Evolutionary conservation across 2,888 invertebrate species (phyloP).

Genomic region (Caenorhabditis auriculariae): DNA sequence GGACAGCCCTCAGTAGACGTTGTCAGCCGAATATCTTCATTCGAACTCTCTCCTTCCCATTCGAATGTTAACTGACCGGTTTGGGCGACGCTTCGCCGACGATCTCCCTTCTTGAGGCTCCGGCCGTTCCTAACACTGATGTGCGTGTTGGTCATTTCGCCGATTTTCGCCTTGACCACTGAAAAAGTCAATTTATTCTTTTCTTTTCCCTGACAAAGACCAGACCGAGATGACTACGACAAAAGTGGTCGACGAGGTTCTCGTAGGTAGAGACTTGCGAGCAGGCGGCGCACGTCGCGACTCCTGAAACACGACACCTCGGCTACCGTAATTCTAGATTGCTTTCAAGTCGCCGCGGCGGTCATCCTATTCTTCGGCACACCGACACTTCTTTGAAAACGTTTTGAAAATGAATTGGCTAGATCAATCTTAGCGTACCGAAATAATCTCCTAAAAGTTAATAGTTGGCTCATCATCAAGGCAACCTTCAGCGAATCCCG

Average conservation of each 20-base stretch:
- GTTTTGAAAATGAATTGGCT: too few species aligned
- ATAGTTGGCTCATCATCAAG: too few species aligned
- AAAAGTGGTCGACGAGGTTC: constrained; percentile 71
- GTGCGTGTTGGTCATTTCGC: constrained; percentile 32
- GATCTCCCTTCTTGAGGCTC: constrained; percentile 49
- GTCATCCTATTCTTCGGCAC: constrained; percentile 8
- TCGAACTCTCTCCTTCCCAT: neutral
- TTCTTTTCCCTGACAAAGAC: neutral
- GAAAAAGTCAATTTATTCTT: constrained; percentile 14
- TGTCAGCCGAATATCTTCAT: constrained; percentile 36
- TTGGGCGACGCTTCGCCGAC: constrained; percentile 40
- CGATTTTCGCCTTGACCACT: constrained; percentile 55
- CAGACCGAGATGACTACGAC: constrained; percentile 70
- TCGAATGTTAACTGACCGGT: constrained; percentile 14
- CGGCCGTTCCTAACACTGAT: constrained; percentile 49
- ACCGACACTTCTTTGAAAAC: too few species aligned
- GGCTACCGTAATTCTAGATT: neutral
- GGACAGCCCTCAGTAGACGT: constrained; percentile 30
- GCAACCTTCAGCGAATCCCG: too few species aligned
- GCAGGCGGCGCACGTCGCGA: constrained; percentile 67
- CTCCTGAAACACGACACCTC: constrained; percentile 47
- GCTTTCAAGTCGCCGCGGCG: constrained; percentile 1
- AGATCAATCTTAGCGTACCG: too few species aligned
- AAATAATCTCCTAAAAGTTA: too few species aligned
- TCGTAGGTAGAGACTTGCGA: constrained; percentile 71